Evolutionary conservation across 2,888 invertebrate species (phyloP).

Genomic region (Meteorus cinctellus): DNA sequence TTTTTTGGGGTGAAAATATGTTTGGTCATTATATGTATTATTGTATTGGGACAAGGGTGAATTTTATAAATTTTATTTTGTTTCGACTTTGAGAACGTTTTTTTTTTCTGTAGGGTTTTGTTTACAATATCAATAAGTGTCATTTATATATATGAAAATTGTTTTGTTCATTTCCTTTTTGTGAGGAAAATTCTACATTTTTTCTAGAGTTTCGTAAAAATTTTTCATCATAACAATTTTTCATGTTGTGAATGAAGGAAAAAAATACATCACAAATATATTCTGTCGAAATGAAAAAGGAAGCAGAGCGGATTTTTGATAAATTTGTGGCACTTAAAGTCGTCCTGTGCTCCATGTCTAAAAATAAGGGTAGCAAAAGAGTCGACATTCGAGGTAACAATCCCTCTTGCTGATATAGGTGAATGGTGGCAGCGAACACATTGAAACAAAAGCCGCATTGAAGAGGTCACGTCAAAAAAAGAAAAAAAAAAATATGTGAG

Average conservation of each 20-base stretch:
- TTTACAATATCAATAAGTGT: no score
- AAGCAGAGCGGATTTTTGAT: no score
- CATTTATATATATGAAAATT: no score
- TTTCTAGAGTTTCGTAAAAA: no score
- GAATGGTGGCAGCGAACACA: slow-evolving; percentile 3
- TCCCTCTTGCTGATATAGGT: background rate
- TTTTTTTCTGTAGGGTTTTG: background rate
- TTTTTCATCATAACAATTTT: no score
- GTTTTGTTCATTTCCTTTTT: no score
- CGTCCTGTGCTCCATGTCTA: background rate
- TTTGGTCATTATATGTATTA: slow-evolving; percentile 5
- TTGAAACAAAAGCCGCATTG: slow-evolving; percentile 61
- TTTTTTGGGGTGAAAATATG: background rate
- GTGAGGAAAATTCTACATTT: no score
- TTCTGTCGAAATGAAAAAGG: no score
- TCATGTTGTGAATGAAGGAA: no score
- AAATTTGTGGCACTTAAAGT: background rate
- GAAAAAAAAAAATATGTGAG: slow-evolving; percentile 43
- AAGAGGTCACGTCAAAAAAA: slow-evolving; percentile 54
- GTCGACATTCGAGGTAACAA: slow-evolving; percentile 55
- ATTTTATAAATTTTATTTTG: background rate
- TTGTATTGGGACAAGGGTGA: background rate
- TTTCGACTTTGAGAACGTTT: background rate
- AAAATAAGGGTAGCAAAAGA: slow-evolving; percentile 44
- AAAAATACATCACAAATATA: no score